Conservation (phyloP, 2,797 vertebrate genomes). For the Ctenopoma kingsleyae region DNA sequence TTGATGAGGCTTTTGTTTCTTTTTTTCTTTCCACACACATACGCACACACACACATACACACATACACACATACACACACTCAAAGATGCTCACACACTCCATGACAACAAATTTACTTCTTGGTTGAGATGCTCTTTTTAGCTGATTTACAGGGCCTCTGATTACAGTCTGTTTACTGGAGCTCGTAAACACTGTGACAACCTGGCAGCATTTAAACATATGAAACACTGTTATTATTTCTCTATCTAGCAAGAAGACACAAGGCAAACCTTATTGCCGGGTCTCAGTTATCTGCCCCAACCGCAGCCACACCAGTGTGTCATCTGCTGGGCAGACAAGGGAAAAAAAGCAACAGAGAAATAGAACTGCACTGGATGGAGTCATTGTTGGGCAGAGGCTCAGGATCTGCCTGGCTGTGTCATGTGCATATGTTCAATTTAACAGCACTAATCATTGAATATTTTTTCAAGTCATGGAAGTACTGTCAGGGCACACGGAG, state of each 20-base stretch:
- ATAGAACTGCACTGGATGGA: slow-evolving; percentile 42
- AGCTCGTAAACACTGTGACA: slow-evolving; percentile 79
- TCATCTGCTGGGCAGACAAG: slow-evolving; percentile 74
- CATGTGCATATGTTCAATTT: slow-evolving; percentile 45
- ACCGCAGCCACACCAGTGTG: slow-evolving; percentile 59
- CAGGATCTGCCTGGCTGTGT: slow-evolving; percentile 57
- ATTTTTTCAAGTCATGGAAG: slow-evolving; percentile 60
- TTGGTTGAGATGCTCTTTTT: slow-evolving; percentile 58
- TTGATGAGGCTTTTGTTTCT: slow-evolving; percentile 27
- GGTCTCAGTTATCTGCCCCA: slow-evolving; percentile 60
- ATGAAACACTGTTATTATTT: slow-evolving; percentile 77
- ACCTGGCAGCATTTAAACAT: slow-evolving; percentile 72
- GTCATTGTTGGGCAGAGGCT: slow-evolving; percentile 37
- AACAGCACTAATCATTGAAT: slow-evolving; percentile 60
- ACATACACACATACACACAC: slow-evolving; percentile 20
- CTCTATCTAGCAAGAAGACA: slow-evolving; percentile 67
- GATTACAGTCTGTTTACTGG: slow-evolving; percentile 83
- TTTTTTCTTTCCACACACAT: slow-evolving; percentile 31
- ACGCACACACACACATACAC: slow-evolving; percentile 22
- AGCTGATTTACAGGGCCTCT: slow-evolving; percentile 72
- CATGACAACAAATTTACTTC: slow-evolving; percentile 75
- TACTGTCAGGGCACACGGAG: slow-evolving; percentile 62
- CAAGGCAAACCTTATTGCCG: slow-evolving; percentile 60
- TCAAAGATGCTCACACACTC: slow-evolving; percentile 31
- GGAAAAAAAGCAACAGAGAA: slow-evolving; percentile 34